A percentile compares a stretch with the other conserved stretches of the same genome.
Conservation (phyloP, 1,140 invertebrate genomes). For the Aphaenogaster rudis region DNA sequence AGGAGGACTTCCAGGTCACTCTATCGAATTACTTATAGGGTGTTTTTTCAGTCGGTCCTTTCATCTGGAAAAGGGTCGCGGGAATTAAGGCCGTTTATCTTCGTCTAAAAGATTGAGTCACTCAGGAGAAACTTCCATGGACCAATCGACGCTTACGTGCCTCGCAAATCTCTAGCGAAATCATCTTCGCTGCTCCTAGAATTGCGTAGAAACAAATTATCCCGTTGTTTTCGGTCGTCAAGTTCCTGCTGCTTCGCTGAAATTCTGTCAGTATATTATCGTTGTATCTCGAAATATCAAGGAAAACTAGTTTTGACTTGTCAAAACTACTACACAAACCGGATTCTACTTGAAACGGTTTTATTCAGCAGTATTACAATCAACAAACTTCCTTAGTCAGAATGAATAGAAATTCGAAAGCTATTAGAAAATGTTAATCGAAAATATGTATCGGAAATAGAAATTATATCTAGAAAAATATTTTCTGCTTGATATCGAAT, state of each 20-base stretch:
- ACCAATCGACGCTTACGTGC: constrained; percentile 9
- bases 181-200: constrained; percentile 3
- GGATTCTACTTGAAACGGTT: constrained; percentile 13
- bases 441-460: neutral
- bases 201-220: constrained; percentile 33
- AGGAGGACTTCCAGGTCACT: constrained; percentile 16
- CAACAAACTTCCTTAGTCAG: constrained; percentile 5
- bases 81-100: constrained; percentile 57
- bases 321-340: constrained; percentile 40
- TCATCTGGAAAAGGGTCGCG: constrained; percentile 61
- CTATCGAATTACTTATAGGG: constrained; percentile 43
- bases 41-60: constrained; percentile 48
- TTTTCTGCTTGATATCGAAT: neutral
- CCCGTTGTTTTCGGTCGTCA: constrained; percentile 20
- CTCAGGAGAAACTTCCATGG: constrained; percentile 23
- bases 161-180: constrained; percentile 19
- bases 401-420: neutral
- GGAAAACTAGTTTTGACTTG: constrained; percentile 25
- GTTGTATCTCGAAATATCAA: neutral
- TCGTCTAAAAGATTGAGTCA: constrained; percentile 50
- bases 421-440: neutral
- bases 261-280: neutral
- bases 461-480: neutral
- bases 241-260: constrained; percentile 3
- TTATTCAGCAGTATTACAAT: constrained; percentile 9